Evolutionary conservation across 1,140 invertebrate species (phyloP).

Genomic region (Papilio glaucus): DNA sequence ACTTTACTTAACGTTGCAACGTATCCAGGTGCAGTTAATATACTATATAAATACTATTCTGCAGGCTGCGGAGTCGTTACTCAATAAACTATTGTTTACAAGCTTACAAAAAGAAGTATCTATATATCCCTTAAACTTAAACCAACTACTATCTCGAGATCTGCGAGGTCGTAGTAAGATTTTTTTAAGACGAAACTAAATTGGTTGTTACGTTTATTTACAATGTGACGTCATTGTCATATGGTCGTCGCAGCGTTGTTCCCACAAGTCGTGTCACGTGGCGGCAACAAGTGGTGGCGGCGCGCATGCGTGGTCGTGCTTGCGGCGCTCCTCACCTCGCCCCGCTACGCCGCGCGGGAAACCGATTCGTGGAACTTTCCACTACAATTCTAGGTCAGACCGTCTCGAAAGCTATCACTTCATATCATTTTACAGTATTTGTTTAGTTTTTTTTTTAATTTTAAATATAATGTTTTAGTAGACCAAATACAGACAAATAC

Average conservation of each 20-base stretch:
- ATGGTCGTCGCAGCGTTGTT: slow-evolving; percentile 37
- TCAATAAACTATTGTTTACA: too few relatives aligned
- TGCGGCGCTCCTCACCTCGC: slow-evolving; percentile 53
- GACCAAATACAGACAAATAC: too few relatives aligned
- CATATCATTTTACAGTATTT: neutral
- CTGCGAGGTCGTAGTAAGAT: too few relatives aligned
- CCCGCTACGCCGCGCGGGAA: slow-evolving; percentile 43
- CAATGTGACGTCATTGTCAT: neutral
- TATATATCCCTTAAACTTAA: too few relatives aligned
- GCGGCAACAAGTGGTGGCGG: slow-evolving; percentile 67
- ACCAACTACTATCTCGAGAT: too few relatives aligned
- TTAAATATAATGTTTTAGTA: too few relatives aligned
- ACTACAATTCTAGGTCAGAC: slow-evolving; percentile 54
- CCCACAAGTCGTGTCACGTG: slow-evolving; percentile 54
- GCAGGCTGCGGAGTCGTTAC: too few relatives aligned
- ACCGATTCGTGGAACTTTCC: slow-evolving; percentile 69
- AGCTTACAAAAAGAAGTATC: too few relatives aligned
- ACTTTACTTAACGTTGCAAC: too few relatives aligned
- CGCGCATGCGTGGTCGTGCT: slow-evolving; percentile 48
- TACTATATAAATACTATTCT: too few relatives aligned
- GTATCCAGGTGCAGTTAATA: too few relatives aligned
- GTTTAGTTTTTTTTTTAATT: too few relatives aligned
- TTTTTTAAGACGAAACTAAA: neutral
- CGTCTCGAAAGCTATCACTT: slow-evolving; percentile 33
- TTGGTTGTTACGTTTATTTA: neutral